phyloP scores from a whole-genome alignment of 2,797 vertebrate genomes.

The Harpagifer antarcticus region DNA sequence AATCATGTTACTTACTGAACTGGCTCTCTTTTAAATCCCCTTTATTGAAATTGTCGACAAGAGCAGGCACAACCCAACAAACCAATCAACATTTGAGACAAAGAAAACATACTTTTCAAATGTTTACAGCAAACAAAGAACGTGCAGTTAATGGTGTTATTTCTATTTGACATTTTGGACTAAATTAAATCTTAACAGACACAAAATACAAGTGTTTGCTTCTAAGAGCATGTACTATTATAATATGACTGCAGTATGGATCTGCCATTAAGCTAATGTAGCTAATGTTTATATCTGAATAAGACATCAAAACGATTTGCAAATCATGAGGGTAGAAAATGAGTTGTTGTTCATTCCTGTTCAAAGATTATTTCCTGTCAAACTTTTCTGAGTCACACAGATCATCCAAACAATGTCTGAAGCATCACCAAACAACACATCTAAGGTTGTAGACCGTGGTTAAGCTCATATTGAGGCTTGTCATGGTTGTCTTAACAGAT shows the following conservation, averaged over 20 bases:
- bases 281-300: background rate
- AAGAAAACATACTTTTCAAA: background rate
- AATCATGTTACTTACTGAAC: background rate
- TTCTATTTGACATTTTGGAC: background rate
- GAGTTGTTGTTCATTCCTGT: background rate
- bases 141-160: background rate
- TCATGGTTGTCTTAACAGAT: conserved; percentile 53
- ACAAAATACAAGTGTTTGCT: background rate
- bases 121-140: background rate
- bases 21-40: background rate
- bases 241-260: background rate
- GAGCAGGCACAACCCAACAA: background rate
- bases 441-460: conserved; percentile 10
- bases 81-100: background rate
- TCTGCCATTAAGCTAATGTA: background rate
- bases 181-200: background rate
- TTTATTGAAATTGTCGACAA: background rate
- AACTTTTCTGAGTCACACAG: background rate
- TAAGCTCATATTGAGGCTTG: conserved; percentile 21
- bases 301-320: background rate
- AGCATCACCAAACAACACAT: conserved; percentile 1
- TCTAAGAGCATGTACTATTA: no score
- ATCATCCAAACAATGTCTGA: background rate
- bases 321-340: background rate
- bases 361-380: background rate